phyloP scores from a whole-genome alignment of 2,113 vertebrate species.

The Pedetes capensis region DNA sequence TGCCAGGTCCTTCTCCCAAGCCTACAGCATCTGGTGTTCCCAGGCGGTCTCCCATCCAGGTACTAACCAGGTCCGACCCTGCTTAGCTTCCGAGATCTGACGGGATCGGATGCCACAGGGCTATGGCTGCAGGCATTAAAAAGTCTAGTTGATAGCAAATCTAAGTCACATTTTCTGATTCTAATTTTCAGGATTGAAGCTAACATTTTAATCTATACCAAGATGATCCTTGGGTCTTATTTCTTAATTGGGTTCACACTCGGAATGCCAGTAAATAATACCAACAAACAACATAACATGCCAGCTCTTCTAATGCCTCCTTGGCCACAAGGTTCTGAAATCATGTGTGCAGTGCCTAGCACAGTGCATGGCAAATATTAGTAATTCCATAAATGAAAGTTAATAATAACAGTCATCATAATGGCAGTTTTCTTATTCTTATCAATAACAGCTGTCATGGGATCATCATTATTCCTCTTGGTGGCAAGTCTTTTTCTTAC shows the following conservation, averaged over 20 bases:
- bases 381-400: neutral
- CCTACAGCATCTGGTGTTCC: too few relatives aligned
- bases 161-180: neutral
- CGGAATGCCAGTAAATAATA: neutral
- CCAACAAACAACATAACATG: neutral
- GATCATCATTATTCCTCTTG: neutral
- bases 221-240: neutral
- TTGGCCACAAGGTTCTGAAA: neutral
- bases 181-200: constrained; percentile 11
- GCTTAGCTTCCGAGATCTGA: too few relatives aligned
- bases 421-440: neutral
- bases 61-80: too few relatives aligned
- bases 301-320: neutral
- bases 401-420: neutral
- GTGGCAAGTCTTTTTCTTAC: neutral
- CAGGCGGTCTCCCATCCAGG: too few relatives aligned
- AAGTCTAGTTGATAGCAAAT: constrained; percentile 5
- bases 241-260: neutral
- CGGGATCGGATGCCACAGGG: too few relatives aligned
- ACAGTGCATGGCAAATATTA: neutral
- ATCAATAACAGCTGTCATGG: neutral
- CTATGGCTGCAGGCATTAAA: too few relatives aligned
- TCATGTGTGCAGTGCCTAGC: neutral
- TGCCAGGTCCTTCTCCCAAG: too few relatives aligned
- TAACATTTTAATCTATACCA: neutral